These are phyloP conservation scores for Chionis minor DNA, from an alignment of 2,113 vertebrate species.

Conservation along the genomic window DNA sequence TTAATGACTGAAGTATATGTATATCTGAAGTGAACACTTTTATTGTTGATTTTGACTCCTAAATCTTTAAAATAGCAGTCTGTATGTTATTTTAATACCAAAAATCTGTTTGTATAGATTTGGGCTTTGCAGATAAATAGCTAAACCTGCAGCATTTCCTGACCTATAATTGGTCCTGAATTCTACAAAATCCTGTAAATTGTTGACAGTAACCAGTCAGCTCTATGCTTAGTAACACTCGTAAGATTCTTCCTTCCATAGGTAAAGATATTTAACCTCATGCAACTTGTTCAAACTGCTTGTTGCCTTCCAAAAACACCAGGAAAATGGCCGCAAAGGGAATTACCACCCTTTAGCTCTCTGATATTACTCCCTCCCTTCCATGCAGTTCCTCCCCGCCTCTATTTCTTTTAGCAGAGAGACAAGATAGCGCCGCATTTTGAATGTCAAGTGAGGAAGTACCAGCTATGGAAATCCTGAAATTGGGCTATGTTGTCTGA, in stretches of 20 bases:
- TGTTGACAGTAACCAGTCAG: background rate
- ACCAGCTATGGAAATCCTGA: background rate
- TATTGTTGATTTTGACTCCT: background rate
- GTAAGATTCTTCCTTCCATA: background rate
- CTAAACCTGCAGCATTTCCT: background rate
- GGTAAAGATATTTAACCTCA: background rate
- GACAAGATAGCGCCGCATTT: background rate
- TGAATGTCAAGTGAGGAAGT: background rate
- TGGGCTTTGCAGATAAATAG: background rate
- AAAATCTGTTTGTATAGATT: background rate
- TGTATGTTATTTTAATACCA: background rate
- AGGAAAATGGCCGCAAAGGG: background rate
- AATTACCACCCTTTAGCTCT: background rate
- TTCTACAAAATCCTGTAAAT: background rate
- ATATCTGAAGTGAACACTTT: background rate
- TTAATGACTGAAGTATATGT: background rate
- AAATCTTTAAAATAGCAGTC: background rate
- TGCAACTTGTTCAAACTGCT: background rate
- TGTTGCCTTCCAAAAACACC: background rate
- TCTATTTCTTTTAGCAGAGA: background rate
- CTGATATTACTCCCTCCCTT: background rate
- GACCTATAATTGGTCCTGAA: background rate
- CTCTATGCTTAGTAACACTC: background rate
- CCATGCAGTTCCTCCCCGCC: fast-evolving
- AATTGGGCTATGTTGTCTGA: background rate